Evolutionary conservation across 1,140 invertebrate species (phyloP).

Genomic region (Armadillidium nasatum): DNA sequence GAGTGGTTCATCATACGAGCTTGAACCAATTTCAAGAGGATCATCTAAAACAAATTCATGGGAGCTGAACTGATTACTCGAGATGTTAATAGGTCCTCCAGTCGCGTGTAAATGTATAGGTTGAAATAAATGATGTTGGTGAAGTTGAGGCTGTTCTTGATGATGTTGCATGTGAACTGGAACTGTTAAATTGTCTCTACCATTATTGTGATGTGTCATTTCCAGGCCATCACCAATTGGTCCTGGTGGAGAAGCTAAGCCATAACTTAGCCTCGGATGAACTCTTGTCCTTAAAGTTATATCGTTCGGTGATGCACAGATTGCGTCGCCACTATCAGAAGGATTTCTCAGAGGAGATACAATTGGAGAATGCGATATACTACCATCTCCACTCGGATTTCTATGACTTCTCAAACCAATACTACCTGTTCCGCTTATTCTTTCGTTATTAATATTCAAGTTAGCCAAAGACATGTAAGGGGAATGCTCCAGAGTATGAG

Average conservation of each 20-base stretch:
- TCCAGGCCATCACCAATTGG: not conserved
- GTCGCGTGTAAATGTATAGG: not conserved
- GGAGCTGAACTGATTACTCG: too few species aligned
- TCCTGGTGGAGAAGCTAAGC: not conserved
- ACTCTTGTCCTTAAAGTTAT: not conserved
- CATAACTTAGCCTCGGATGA: not conserved
- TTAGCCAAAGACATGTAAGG: constrained; percentile 7
- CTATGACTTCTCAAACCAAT: not conserved
- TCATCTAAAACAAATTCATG: too few species aligned
- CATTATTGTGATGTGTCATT: not conserved
- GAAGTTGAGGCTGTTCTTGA: not conserved
- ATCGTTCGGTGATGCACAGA: not conserved
- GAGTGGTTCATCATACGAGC: not conserved
- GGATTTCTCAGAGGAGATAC: not conserved
- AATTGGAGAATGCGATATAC: not conserved
- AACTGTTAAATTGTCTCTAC: not conserved
- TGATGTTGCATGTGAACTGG: not conserved
- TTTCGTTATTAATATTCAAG: not conserved
- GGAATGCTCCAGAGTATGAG: not conserved
- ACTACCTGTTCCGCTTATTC: not conserved
- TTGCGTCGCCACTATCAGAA: not conserved
- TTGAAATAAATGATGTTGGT: constrained; percentile 5
- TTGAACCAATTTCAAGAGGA: not conserved
- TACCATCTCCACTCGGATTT: not conserved
- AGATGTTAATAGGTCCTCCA: too few species aligned